Conservation (phyloP, 2,888 invertebrate species). For the Callosobruchus maculatus region DNA sequence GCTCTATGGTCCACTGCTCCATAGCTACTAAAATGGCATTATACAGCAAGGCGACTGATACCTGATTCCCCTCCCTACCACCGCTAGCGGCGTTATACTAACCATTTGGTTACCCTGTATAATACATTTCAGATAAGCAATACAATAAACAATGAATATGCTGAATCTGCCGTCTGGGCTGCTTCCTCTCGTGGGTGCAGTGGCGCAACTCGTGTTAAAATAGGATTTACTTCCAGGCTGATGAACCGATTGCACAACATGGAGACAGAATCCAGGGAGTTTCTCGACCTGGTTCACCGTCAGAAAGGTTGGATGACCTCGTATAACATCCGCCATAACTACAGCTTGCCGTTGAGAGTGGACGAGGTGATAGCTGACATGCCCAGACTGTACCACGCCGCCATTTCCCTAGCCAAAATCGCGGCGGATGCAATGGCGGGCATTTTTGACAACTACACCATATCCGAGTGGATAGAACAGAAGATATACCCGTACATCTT, state of each 20-base stretch:
- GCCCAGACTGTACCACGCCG: slow-evolving; percentile 57
- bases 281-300: slow-evolving; percentile 39
- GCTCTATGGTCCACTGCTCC: too few species aligned
- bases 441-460: slow-evolving; percentile 58
- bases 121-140: too few species aligned
- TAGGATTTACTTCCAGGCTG: slow-evolving; percentile 44
- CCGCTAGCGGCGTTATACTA: too few species aligned
- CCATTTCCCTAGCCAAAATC: slow-evolving; percentile 53
- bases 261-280: slow-evolving; percentile 48
- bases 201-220: too few species aligned
- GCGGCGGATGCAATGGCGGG: slow-evolving; percentile 57
- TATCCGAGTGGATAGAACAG: slow-evolving; percentile 66
- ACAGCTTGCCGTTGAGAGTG: slow-evolving; percentile 63
- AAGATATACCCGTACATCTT: slow-evolving; percentile 56
- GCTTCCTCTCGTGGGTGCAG: too few species aligned
- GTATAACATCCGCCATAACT: slow-evolving; percentile 66
- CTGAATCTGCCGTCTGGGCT: too few species aligned
- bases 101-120: too few species aligned
- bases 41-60: too few species aligned
- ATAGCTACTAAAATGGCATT: too few species aligned
- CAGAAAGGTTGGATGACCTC: slow-evolving; percentile 64
- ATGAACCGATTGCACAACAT: slow-evolving; percentile 48
- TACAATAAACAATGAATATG: too few species aligned
- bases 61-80: too few species aligned
- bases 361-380: slow-evolving; percentile 59